Conservation (phyloP, 2,113 vertebrate genomes). For the Pelobates fuscus region DNA sequence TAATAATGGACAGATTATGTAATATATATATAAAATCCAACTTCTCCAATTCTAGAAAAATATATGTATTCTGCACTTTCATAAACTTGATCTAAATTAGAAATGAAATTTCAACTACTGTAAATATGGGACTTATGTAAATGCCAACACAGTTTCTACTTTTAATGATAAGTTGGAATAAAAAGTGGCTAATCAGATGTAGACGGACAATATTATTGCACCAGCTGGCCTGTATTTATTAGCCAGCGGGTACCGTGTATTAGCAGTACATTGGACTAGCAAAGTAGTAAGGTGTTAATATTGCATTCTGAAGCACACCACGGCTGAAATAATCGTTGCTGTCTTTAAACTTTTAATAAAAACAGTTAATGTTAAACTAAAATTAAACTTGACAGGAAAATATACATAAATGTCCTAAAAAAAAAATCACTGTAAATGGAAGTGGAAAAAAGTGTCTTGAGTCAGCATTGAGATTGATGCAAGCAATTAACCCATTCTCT, state of each 20-base stretch:
- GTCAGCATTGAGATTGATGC: no score
- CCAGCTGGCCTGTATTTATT: neutral
- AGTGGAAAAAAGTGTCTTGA: neutral
- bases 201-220: conserved; percentile 5
- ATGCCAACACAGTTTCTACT: neutral
- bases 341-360: neutral
- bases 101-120: no score
- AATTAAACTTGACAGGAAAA: conserved; percentile 12
- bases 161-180: conserved; percentile 7
- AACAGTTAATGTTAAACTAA: neutral
- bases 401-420: neutral
- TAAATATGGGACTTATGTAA: neutral
- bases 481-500: neutral
- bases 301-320: neutral
- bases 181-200: conserved; percentile 3
- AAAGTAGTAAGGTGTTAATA: neutral
- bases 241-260: conserved; percentile 1
- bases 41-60: no score
- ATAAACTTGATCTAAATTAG: no score
- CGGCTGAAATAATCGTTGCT: neutral
- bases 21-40: no score
- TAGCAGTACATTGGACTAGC: neutral
- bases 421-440: conserved; percentile 54
- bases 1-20: no score
- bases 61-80: no score